Evolutionary conservation across 2,113 vertebrate species (phyloP), one percentile per base, ranked within the genome.

Genomic region (Camelus dromedarius): DNA sequence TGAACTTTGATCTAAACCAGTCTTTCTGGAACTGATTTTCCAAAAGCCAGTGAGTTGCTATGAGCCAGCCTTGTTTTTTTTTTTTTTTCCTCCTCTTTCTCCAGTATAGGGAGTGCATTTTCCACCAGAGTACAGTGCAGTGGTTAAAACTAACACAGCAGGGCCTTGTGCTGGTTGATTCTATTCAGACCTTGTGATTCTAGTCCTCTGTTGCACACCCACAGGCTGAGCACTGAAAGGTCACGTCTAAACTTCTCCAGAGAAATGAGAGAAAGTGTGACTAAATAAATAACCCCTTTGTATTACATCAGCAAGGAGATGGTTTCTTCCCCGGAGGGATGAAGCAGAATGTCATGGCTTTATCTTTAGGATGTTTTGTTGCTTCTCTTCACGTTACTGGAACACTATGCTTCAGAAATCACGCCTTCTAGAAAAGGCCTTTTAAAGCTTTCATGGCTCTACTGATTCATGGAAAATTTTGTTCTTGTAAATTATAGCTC

Each of bases 381-480:
- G 52, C 11, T 80, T 28, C 15, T 79, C 18, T 82, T 42, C 3
- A 11, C 83, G 62, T 92, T 67, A 77, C 75, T 48, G 38, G 80
- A 92, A 72, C 42, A 35, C 19, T 58, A 0, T 89, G 35, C 11
- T 89, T 92, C n/a, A 88, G 82, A 94, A 94, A 58, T 93, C 13
- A 73, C 35, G 70, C 22, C 50, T 76, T 88, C 50, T 87, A 72
- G 24, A 54, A 91, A 67, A 69, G 22, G 42, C 35, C 32, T 90
- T 96, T 92, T 20, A 85, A 85, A 95, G 38, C 8, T 64, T 86
- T 90, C 58, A 26, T 66, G 20, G n/a, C 66, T 94, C 82, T 50
- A 72, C 38, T 76, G 67, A 79, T 70, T 91, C 84, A 81, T 80
- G 89, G 89, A 87, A 82, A 92, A 77, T 81, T 82, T 82, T 93